phyloP scores from a whole-genome alignment of 2,888 invertebrate genomes.

The Lepidocyrtinus sp. region DNA sequence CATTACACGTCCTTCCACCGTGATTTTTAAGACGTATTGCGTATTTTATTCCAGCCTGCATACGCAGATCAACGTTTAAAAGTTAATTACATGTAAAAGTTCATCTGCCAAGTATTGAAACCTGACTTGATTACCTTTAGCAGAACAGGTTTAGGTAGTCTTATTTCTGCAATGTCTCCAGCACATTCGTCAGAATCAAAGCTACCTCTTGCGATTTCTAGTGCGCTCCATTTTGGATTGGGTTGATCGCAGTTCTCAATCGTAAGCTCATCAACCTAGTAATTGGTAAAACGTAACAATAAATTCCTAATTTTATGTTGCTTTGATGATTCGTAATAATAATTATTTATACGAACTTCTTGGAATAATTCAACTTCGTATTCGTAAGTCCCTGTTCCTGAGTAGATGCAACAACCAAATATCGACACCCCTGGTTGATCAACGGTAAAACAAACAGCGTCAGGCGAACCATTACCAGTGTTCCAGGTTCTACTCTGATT shows the following conservation, averaged over 20 bases:
- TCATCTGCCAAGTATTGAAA: background rate
- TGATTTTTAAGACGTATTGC: conserved; percentile 90
- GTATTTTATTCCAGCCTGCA: conserved; percentile 80
- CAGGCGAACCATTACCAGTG: conserved; percentile 96
- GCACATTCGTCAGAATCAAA: conserved; percentile 86
- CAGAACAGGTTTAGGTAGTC: conserved; percentile 89
- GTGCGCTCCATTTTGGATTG: conserved; percentile 83
- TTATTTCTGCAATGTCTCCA: conserved; percentile 89
- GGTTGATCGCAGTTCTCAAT: conserved; percentile 70
- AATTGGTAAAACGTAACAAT: background rate
- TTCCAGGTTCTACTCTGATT: conserved; percentile 96
- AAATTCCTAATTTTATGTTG: background rate
- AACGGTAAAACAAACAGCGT: conserved; percentile 95
- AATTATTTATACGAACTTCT: conserved; percentile 60
- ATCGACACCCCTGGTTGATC: conserved; percentile 91
- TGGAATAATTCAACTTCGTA: conserved; percentile 89
- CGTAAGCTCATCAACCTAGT: conserved; percentile 64
- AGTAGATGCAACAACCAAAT: conserved; percentile 91
- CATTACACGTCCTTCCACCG: conserved; percentile 94
- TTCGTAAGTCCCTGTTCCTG: conserved; percentile 90
- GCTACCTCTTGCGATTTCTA: conserved; percentile 87
- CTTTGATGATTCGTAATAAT: background rate
- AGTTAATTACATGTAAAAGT: background rate
- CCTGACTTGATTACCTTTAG: conserved; percentile 79
- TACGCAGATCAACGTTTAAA: background rate